These are phyloP conservation scores for Hyles euphorbiae DNA, from an alignment of 1,140 invertebrate species.

Conservation along the genomic window DNA sequence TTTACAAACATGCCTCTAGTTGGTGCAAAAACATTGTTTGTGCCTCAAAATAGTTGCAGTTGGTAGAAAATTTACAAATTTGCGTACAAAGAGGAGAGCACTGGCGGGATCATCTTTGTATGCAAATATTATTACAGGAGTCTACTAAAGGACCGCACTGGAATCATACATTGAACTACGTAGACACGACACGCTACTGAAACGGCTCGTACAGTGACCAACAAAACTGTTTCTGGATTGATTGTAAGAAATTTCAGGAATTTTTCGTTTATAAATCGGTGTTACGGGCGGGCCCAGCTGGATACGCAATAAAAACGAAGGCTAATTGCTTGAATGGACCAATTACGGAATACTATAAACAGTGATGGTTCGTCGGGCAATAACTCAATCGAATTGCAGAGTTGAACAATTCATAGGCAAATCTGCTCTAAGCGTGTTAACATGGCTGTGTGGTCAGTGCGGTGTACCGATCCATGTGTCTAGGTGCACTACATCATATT, in stretches of 20 bases:
- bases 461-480: slow-evolving; percentile 53
- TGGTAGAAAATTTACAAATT: slow-evolving; percentile 60
- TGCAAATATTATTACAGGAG: slow-evolving; percentile 69
- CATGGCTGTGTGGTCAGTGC: slow-evolving; percentile 61
- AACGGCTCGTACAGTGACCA: background rate
- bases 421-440: slow-evolving; percentile 66
- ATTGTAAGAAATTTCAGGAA: slow-evolving; percentile 4
- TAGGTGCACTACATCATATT: slow-evolving; percentile 19
- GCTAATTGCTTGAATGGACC: background rate
- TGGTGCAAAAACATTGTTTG: no score
- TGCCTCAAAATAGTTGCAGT: slow-evolving; percentile 37
- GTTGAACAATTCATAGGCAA: slow-evolving; percentile 66
- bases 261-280: slow-evolving; percentile 5
- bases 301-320: background rate
- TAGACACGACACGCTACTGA: slow-evolving; percentile 2
- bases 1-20: no score
- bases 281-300: background rate
- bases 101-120: slow-evolving; percentile 61
- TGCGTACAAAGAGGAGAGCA: slow-evolving; percentile 62
- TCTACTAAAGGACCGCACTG: slow-evolving; percentile 60
- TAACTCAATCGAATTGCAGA: slow-evolving; percentile 55
- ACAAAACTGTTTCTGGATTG: slow-evolving; percentile 9
- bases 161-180: slow-evolving; percentile 46
- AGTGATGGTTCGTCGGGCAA: slow-evolving; percentile 38
- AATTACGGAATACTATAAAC: slow-evolving; percentile 26